These are phyloP conservation scores for Apis mellifera DNA, from an alignment of 1,140 invertebrate genomes.

Conservation along the genomic window DNA sequence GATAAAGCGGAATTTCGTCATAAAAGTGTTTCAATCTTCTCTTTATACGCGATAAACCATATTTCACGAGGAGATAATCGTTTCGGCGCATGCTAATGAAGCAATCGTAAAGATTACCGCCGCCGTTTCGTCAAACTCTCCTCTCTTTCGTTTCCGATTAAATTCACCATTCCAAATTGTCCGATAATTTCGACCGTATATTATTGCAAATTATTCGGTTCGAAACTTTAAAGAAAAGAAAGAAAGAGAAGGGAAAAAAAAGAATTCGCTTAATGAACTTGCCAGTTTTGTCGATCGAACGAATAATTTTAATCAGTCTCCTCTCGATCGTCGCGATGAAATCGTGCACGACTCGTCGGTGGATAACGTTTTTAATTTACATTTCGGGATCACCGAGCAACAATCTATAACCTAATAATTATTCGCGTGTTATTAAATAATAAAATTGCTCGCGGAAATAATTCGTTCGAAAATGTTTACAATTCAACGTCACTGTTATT, in stretches of 20 bases:
- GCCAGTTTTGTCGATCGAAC: slow-evolving; percentile 25
- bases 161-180: neutral
- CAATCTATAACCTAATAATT: no score
- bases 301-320: slow-evolving; percentile 34
- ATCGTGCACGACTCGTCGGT: neutral
- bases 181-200: neutral
- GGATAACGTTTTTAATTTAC: slow-evolving; percentile 58
- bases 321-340: neutral
- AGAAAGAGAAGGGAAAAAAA: no score
- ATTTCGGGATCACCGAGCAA: slow-evolving; percentile 49
- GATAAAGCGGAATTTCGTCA: neutral
- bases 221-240: neutral
- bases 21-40: neutral
- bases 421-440: no score
- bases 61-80: neutral
- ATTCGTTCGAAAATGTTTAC: no score
- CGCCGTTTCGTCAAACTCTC: neutral
- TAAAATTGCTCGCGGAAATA: neutral
- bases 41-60: neutral
- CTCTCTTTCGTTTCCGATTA: slow-evolving; percentile 1
- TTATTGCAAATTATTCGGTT: slow-evolving; percentile 21
- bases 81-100: neutral
- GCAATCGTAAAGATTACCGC: neutral
- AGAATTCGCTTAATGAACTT: slow-evolving; percentile 22
- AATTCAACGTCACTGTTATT: no score